Evolutionary conservation across 1,140 invertebrate genomes (phyloP), one percentile per base, ranked within the genome.

Genomic region (Calycopis cecrops): DNA sequence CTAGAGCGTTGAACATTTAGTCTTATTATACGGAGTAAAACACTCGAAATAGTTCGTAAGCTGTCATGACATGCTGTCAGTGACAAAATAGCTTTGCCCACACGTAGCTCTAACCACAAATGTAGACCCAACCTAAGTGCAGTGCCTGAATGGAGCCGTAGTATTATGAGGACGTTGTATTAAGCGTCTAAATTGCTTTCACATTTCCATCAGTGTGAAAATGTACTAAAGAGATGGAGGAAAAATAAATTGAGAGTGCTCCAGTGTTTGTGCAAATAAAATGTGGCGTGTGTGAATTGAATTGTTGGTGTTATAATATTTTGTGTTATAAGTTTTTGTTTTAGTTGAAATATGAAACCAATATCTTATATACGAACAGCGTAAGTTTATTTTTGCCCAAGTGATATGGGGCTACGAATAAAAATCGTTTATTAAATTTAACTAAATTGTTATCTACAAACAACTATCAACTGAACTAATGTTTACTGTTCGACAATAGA

Each of bases 131-230:
- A 44, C 40, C 40, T 44, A 44, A 44, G 40, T 44, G 40, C 16
- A 44, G 40, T 14, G 40, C 40, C 40, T 44, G 40, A 44, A 44
- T 44, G 9, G 40, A 44, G 38, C 12, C 12, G n/a, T 9, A 44
- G 40, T 17, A 44, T 44, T 44, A 44, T 44, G 40, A 44, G 40
- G 40, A 44, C 40, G 40, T 14, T 44, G 40, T 16, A 44, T 44
- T 44, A 44, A 44, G 40, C 40, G 40, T 44, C 40, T 44, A 44
- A 44, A 44, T 44, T 44, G 40, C 40, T 44, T 44, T 16, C 40
- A 44, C 40, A 44, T 44, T 44, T 44, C 40, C 40, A 44, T 44
- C 40, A 44, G 40, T 44, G 40, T 44, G 40, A 44, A 44, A 44
- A 44, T 44, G 40, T 44, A 44, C 17, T 44, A 44, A 44, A 44